A percentile compares a stretch with the other conserved stretches of the same genome.
Conservation (phyloP, 2,113 vertebrate genomes). For the Elanus axillaris region DNA sequence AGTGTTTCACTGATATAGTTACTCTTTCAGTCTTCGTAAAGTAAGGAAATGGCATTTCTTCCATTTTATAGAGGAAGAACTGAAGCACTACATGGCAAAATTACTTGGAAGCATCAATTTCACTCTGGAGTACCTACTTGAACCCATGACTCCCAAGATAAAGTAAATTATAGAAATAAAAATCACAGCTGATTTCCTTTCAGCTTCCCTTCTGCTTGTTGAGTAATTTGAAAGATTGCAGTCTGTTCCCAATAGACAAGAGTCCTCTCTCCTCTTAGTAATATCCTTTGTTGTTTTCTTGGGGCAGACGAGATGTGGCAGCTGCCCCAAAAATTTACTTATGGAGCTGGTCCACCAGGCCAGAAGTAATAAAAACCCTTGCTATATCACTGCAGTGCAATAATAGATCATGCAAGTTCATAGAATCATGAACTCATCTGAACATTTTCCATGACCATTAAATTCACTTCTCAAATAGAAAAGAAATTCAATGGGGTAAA, state of each 20-base stretch:
- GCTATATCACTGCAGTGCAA: background rate
- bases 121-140: background rate
- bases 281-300: background rate
- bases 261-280: background rate
- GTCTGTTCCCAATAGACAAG: background rate
- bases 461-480: background rate
- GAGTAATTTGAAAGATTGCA: background rate
- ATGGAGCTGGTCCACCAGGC: background rate
- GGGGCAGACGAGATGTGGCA: background rate
- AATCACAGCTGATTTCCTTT: background rate
- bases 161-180: background rate
- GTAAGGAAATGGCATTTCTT: background rate
- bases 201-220: background rate
- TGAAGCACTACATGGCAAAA: background rate
- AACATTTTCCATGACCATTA: background rate
- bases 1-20: background rate
- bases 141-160: background rate
- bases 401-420: background rate
- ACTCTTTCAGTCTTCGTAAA: background rate
- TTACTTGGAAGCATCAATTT: background rate
- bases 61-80: background rate
- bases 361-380: background rate
- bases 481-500: background rate
- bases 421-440: background rate
- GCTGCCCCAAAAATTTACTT: background rate